A percentile compares a stretch with the other conserved stretches of the same genome.
These are phyloP conservation scores for Sorex fumeus DNA, from an alignment of 2,113 vertebrate species.

Conservation along the genomic window DNA sequence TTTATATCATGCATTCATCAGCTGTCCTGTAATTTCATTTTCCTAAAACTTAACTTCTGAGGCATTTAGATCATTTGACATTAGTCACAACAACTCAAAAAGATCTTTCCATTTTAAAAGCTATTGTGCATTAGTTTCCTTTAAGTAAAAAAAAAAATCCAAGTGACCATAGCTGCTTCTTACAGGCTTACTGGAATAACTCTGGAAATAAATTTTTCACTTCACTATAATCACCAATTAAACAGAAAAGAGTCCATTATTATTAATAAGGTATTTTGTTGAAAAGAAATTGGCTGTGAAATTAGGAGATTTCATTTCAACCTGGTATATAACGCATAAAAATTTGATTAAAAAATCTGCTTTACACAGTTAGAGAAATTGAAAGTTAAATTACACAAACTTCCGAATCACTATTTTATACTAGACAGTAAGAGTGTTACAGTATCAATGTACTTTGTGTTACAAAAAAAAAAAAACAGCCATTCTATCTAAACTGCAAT, in stretches of 20 bases:
- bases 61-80: slow-evolving; percentile 66
- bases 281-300: slow-evolving; percentile 58
- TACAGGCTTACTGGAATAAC: slow-evolving; percentile 22
- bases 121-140: not conserved
- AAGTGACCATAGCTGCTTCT: not conserved
- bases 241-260: slow-evolving; percentile 26
- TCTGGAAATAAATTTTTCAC: slow-evolving; percentile 54
- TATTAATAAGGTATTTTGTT: slow-evolving; percentile 45
- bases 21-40: slow-evolving; percentile 41
- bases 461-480: slow-evolving; percentile 12
- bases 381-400: slow-evolving; percentile 62
- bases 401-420: slow-evolving; percentile 45
- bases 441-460: slow-evolving; percentile 66
- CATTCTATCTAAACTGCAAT: slow-evolving; percentile 54
- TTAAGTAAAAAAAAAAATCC: not conserved
- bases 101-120: slow-evolving; percentile 32
- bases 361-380: slow-evolving; percentile 64
- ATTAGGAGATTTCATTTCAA: slow-evolving; percentile 55
- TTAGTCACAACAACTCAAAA: slow-evolving; percentile 76
- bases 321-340: not conserved
- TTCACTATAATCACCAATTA: slow-evolving; percentile 66
- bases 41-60: slow-evolving; percentile 76
- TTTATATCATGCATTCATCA: slow-evolving; percentile 71
- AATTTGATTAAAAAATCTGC: not conserved
- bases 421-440: not conserved